These are phyloP conservation scores for Drosophila pseudotakahashii DNA, from an alignment of 2,888 invertebrate species.

Conservation along the genomic window DNA sequence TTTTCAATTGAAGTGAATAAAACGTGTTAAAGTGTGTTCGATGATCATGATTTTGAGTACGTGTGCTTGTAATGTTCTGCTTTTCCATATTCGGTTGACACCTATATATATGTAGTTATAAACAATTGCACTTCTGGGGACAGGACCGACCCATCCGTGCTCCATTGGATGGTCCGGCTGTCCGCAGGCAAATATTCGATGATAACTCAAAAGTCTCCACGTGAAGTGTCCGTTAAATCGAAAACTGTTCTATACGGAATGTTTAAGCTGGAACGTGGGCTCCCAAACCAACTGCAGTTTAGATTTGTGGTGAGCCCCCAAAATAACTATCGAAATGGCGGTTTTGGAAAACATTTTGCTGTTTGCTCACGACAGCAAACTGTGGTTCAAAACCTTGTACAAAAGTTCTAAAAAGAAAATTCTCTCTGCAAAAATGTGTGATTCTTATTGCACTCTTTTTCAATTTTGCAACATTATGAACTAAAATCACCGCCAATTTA, in stretches of 20 bases:
- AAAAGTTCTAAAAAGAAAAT: slow-evolving; percentile 11
- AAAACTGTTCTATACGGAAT: slow-evolving; percentile 30
- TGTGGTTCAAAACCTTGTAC: slow-evolving; percentile 59
- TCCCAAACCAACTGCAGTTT: slow-evolving; percentile 68
- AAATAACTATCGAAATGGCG: slow-evolving; percentile 9
- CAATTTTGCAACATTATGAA: slow-evolving; percentile 23
- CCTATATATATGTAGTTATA: slow-evolving; percentile 24
- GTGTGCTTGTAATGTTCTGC: slow-evolving; percentile 22
- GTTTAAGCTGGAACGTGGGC: slow-evolving; percentile 1
- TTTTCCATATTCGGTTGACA: background rate
- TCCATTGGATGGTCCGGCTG: slow-evolving; percentile 59
- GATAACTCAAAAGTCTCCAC: slow-evolving; percentile 17
- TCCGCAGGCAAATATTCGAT: slow-evolving; percentile 22
- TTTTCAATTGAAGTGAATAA: slow-evolving; percentile 70
- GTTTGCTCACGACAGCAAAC: slow-evolving; percentile 83
- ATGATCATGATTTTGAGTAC: slow-evolving; percentile 20
- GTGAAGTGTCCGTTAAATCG: slow-evolving; percentile 29
- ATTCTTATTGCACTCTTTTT: slow-evolving; percentile 43
- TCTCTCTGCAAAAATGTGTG: slow-evolving; percentile 49
- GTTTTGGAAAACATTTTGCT: slow-evolving; percentile 78
- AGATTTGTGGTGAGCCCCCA: slow-evolving; percentile 22
- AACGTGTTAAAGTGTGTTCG: slow-evolving; percentile 61
- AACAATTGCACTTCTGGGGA: slow-evolving; percentile 11
- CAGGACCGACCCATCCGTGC: slow-evolving; percentile 58
- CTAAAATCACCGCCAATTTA: slow-evolving; percentile 29